Evolutionary conservation across 2,113 vertebrate genomes (phyloP).

Genomic region (Grammomys dolichurus): DNA sequence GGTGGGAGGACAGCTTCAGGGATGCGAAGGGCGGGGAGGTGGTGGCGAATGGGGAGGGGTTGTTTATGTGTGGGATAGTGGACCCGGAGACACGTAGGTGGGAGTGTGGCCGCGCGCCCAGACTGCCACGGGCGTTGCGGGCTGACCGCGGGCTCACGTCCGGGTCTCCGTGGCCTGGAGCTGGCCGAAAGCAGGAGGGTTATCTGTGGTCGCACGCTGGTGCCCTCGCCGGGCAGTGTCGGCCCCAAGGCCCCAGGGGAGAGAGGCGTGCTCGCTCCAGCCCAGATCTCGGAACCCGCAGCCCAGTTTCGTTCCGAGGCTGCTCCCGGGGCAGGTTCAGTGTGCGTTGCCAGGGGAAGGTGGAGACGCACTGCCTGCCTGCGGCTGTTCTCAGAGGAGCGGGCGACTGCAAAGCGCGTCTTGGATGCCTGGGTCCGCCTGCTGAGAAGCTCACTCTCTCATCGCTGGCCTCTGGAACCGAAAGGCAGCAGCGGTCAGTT

Average conservation of each 20-base stretch:
- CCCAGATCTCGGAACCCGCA: not conserved
- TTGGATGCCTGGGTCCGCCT: slow-evolving; percentile 59
- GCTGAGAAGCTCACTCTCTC: slow-evolving; percentile 43
- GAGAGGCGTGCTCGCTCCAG: not conserved
- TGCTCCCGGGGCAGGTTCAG: slow-evolving; percentile 25
- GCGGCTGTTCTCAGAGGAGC: not conserved
- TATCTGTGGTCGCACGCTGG: slow-evolving; percentile 29
- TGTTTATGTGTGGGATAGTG: slow-evolving; percentile 66
- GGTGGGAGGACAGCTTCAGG: not conserved
- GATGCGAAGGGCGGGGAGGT: slow-evolving; percentile 2
- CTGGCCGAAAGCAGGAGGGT: slow-evolving; percentile 13
- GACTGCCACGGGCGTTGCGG: slow-evolving; percentile 23
- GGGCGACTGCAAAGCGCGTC: not conserved
- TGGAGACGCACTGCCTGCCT: slow-evolving; percentile 58
- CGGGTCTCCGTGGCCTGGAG: slow-evolving; percentile 49
- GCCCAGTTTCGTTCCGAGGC: not conserved
- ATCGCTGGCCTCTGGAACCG: not conserved
- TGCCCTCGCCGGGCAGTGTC: slow-evolving; percentile 19
- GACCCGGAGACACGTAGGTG: slow-evolving; percentile 33
- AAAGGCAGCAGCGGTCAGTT: not conserved
- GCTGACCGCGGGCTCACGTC: slow-evolving; percentile 50
- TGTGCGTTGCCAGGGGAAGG: not conserved
- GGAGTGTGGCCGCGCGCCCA: slow-evolving; percentile 49
- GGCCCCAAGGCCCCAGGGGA: slow-evolving; percentile 44
- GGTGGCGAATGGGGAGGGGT: slow-evolving; percentile 34